Conservation (phyloP, 2,888 invertebrate species). For the Athrips mouffetella region DNA sequence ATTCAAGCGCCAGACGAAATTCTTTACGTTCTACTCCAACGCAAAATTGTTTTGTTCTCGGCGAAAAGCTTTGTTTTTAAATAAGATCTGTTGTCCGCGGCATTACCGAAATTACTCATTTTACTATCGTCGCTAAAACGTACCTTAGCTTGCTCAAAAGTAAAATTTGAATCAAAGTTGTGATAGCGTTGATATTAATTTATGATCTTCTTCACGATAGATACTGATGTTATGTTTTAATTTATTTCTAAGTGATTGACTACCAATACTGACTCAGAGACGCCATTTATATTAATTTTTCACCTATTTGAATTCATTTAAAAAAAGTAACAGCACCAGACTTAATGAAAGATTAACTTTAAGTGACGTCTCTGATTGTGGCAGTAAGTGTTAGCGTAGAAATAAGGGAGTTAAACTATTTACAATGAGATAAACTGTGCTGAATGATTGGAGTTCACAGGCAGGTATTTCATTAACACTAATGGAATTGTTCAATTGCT, state of each 20-base stretch:
- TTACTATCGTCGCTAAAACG: conserved; percentile 14
- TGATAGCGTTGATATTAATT: too few relatives aligned
- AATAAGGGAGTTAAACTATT: conserved; percentile 11
- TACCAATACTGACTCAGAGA: too few relatives aligned
- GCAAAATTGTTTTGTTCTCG: conserved; percentile 9
- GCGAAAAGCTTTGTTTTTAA: background rate
- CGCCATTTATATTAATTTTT: too few relatives aligned
- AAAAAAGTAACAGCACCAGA: too few relatives aligned
- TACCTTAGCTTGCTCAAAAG: conserved; percentile 15
- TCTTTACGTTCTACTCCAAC: conserved; percentile 44
- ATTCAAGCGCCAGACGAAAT: conserved; percentile 41
- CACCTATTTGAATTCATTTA: too few relatives aligned
- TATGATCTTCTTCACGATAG: too few relatives aligned
- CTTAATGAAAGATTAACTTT: too few relatives aligned
- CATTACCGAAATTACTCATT: background rate
- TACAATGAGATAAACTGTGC: conserved; percentile 11
- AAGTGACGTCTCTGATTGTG: background rate
- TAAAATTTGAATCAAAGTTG: background rate
- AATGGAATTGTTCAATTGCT: conserved; percentile 12
- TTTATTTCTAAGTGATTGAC: too few relatives aligned
- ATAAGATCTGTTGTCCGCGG: too few relatives aligned
- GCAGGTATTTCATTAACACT: conserved; percentile 10
- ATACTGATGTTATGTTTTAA: too few relatives aligned
- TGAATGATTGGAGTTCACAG: conserved; percentile 5
- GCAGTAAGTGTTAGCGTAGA: background rate